Evolutionary conservation across 2,113 vertebrate genomes (phyloP).

Genomic region (Cariama cristata): DNA sequence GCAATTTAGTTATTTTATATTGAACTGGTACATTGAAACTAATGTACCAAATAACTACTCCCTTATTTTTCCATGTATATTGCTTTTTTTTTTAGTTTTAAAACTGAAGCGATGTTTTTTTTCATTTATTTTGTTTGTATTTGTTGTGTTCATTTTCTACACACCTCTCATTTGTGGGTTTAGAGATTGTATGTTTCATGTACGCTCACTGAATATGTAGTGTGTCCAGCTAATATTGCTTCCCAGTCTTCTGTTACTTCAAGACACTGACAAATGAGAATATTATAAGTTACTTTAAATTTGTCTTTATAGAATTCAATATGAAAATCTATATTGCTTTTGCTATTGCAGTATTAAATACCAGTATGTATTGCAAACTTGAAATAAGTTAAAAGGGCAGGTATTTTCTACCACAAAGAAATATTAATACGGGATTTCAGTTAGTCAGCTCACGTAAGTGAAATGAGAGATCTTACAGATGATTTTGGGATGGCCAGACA

Average conservation of each 20-base stretch:
- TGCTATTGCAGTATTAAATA: neutral
- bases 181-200: neutral
- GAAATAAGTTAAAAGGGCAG: neutral
- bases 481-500: neutral
- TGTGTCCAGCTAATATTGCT: neutral
- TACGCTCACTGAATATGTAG: neutral
- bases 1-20: neutral
- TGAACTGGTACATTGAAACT: neutral
- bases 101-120: neutral
- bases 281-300: neutral
- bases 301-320: neutral
- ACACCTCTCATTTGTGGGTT: neutral
- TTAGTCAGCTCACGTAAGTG: neutral
- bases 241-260: neutral
- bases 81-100: neutral
- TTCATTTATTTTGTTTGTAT: neutral
- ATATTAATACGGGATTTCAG: neutral
- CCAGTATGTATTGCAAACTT: neutral
- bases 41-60: neutral
- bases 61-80: neutral
- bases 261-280: neutral
- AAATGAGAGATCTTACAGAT: neutral
- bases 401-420: neutral
- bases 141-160: neutral
- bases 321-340: neutral